Percentiles rank a stretch among this genome's conserved stretches.
These are phyloP conservation scores for Zele albiditarsus DNA, from an alignment of 2,888 invertebrate species.

Conservation along the genomic window DNA sequence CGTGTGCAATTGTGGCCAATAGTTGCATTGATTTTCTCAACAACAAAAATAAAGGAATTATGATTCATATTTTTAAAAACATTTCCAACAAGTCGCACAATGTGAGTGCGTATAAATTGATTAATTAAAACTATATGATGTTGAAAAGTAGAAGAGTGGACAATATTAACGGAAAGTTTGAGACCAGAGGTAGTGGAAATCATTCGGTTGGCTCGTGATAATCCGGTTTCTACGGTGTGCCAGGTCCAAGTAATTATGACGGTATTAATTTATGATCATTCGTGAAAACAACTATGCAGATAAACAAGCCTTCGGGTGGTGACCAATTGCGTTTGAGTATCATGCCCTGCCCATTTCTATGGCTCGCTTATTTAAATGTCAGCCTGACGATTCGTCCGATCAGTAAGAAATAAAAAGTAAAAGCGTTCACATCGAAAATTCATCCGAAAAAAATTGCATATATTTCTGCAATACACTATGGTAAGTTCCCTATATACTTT, in stretches of 20 bases:
- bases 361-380: conserved; percentile 58
- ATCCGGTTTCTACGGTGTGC: conserved; percentile 53
- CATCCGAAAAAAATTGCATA: background rate
- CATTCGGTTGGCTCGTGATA: conserved; percentile 53
- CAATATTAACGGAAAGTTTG: background rate
- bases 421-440: conserved; percentile 18
- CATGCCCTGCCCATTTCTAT: conserved; percentile 34
- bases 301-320: conserved; percentile 66
- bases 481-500: background rate
- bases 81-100: background rate
- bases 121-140: background rate
- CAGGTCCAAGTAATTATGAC: conserved; percentile 56
- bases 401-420: conserved; percentile 43
- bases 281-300: conserved; percentile 27
- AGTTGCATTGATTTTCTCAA: background rate
- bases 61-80: background rate
- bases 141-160: background rate
- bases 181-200: conserved; percentile 42
- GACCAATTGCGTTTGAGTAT: conserved; percentile 60
- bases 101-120: background rate
- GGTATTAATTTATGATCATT: conserved; percentile 50
- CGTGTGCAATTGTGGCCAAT: background rate
- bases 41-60: too few relatives aligned
- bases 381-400: conserved; percentile 18
- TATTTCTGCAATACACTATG: background rate